Evolutionary conservation across 2,888 invertebrate genomes (phyloP), one percentile per base, ranked within the genome.

Genomic region (Pomacea canaliculata): DNA sequence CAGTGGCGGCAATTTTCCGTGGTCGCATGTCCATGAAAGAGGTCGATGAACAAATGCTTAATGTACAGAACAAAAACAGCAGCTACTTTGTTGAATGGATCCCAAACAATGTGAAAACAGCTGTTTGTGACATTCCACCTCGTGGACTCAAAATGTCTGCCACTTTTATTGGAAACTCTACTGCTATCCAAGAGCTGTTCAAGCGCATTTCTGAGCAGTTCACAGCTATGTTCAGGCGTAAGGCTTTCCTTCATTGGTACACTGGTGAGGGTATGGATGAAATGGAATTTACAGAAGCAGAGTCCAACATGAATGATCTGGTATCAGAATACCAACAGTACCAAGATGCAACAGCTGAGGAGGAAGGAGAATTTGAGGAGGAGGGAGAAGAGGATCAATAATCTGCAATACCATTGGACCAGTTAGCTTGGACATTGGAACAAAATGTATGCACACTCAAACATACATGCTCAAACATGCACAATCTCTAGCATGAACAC

Each of bases 181-280:
- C 88, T 23, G 86, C 88, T 74, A 88, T 88, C 75, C 87, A 89
- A 77, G 86, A 86, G 79, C 79, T 86, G 65, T 86, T 86, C 79
- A 86, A 86, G 82, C 84, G 77, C 66, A 81, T 88, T 68, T 85
- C 86, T 16, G 89, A 89, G 81, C 88, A 89, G 82, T 89, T 89
- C 84, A 82, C 82, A 7, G 97, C 97, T 77, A 97, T 98, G 97
- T 97, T 97, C 93, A 94, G 97, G 84, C 94, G 97, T 85, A 97
- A 97, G 92, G 97, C 97, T 90, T 98, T 97, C 94, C 93, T 97
- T 91, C 97, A 98, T 93, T 98, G 97, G 97, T 98, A 97, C 93
- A 97, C 97, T 68, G 82, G 79, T 46, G 97, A 97, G 92, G 97
- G 97, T 77, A 97, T 97, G 97, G 97, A 97, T 91, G 96, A 97